Percentiles rank a stretch among this genome's conserved stretches.
phyloP scores from a whole-genome alignment of 2,888 invertebrate genomes.

The Aleiodes alternator region DNA sequence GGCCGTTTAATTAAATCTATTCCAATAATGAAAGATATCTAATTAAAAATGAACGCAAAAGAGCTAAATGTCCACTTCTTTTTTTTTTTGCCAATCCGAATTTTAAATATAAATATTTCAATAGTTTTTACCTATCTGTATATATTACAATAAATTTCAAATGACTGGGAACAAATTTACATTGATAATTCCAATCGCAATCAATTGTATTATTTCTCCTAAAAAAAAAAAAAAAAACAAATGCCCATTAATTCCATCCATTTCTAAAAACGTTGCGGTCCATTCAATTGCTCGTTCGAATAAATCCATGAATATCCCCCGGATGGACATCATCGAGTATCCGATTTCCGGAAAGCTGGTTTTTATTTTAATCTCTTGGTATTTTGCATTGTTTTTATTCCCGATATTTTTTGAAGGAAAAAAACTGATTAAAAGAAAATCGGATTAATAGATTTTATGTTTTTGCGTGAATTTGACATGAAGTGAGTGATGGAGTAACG shows the following conservation, averaged over 20 bases:
- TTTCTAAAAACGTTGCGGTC: background rate
- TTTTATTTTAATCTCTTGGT: background rate
- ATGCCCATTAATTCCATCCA: too few species aligned
- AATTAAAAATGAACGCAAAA: slow-evolving; percentile 44
- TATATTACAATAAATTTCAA: background rate
- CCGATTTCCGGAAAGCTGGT: too few species aligned
- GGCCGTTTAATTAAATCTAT: slow-evolving; percentile 50
- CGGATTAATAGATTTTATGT: slow-evolving; percentile 1
- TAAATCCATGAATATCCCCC: background rate
- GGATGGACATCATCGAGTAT: background rate
- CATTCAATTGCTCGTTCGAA: background rate
- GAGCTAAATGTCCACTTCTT: slow-evolving; percentile 14
- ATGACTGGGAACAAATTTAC: slow-evolving; percentile 23
- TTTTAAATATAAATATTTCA: background rate
- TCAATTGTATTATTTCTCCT: background rate
- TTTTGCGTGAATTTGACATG: background rate
- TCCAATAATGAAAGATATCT: slow-evolving; percentile 51
- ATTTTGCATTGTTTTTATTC: background rate
- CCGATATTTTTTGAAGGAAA: background rate
- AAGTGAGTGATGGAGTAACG: background rate
- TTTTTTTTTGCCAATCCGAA: background rate
- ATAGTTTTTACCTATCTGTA: background rate
- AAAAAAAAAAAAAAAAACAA: too few species aligned
- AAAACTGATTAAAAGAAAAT: slow-evolving; percentile 1
- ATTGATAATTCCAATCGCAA: background rate